phyloP scores from a whole-genome alignment of 2,888 invertebrate genomes.

The Standfussiana lucernea region DNA sequence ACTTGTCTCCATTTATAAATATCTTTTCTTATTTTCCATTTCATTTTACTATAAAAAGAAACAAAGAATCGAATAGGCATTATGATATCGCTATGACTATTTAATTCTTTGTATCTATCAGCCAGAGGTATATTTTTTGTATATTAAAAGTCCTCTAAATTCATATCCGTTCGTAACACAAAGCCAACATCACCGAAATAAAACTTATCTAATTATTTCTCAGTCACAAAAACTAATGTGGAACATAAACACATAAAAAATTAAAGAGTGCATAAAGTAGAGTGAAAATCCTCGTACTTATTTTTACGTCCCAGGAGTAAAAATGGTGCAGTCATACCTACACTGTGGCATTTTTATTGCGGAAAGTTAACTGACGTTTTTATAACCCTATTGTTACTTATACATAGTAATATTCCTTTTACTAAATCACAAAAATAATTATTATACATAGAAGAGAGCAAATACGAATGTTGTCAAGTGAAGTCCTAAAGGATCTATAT shows the following conservation, averaged over 20 bases:
- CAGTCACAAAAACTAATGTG: not conserved
- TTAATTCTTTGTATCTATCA: not conserved
- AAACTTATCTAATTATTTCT: not conserved
- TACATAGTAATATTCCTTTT: not conserved
- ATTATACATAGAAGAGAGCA: not conserved
- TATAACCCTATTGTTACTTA: not conserved
- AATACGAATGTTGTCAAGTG: not conserved
- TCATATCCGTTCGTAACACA: not conserved
- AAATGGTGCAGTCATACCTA: not conserved
- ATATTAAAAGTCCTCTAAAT: not conserved
- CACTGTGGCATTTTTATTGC: not conserved
- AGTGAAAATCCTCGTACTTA: not conserved
- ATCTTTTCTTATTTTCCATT: constrained; percentile 2
- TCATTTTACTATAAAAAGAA: not conserved
- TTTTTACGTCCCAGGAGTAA: constrained; percentile 1
- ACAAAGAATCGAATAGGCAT: not conserved
- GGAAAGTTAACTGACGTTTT: not conserved
- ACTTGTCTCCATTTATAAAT: not conserved
- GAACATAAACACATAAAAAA: not conserved
- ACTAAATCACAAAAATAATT: not conserved
- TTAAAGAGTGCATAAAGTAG: not conserved
- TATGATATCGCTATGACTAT: not conserved
- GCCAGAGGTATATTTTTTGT: not conserved
- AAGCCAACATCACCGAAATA: not conserved
- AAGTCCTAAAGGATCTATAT: not conserved